A percentile compares a stretch with the other conserved stretches of the same genome.
phyloP scores from a whole-genome alignment of 2,113 vertebrate species.

The Corythoichthys haematopterus region DNA sequence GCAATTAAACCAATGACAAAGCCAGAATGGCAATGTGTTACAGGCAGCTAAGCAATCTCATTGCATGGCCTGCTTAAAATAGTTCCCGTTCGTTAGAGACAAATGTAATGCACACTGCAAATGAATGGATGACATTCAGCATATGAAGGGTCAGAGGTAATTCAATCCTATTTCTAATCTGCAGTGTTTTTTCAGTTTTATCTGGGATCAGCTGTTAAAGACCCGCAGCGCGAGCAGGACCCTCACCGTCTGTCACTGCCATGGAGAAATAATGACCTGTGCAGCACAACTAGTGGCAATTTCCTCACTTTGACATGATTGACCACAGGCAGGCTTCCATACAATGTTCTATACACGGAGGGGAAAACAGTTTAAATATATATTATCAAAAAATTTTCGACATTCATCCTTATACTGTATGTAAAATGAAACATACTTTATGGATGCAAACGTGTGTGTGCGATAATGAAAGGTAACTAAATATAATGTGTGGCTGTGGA shows the following conservation, averaged over 20 bases:
- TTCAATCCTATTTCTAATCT: conserved; percentile 62
- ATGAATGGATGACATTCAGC: conserved; percentile 37
- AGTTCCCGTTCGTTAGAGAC: conserved; percentile 24
- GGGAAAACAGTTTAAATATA: neutral
- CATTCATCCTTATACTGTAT: neutral
- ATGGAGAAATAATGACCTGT: conserved; percentile 35
- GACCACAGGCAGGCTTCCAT: conserved; percentile 26
- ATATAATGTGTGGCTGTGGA: no score
- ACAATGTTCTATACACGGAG: neutral
- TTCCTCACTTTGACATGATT: conserved; percentile 41
- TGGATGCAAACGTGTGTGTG: no score
- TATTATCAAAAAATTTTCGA: neutral
- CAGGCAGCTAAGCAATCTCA: conserved; percentile 10
- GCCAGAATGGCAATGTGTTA: conserved; percentile 16
- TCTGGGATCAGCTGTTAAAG: conserved; percentile 48
- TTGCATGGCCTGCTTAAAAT: conserved; percentile 25
- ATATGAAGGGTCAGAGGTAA: conserved; percentile 39
- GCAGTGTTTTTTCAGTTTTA: conserved; percentile 32
- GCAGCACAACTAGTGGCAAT: conserved; percentile 30
- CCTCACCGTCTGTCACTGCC: conserved; percentile 14
- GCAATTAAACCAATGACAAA: conserved; percentile 9
- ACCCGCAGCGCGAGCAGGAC: conserved; percentile 17
- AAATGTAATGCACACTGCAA: conserved; percentile 32
- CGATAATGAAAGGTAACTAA: no score
- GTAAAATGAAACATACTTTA: no score